Evolutionary conservation across 2,113 vertebrate species (phyloP).

Genomic region (Trematocara nigrifrons): DNA sequence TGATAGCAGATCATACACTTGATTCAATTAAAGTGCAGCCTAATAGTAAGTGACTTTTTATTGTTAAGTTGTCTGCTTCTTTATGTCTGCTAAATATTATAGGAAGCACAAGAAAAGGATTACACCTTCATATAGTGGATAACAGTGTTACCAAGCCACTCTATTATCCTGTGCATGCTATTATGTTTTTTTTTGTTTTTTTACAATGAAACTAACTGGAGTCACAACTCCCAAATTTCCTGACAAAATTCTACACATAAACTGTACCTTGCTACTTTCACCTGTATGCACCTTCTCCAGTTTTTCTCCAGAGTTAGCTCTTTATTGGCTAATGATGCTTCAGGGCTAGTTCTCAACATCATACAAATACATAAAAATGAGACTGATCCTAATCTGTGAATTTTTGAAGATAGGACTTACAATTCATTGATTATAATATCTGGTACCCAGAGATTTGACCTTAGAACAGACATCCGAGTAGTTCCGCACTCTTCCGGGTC

Average conservation of each 20-base stretch:
- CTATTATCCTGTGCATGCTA: neutral
- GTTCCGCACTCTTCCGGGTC: constrained; percentile 23
- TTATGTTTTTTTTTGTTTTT: neutral
- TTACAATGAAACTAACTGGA: neutral
- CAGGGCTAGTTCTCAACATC: neutral
- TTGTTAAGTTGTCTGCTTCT: neutral
- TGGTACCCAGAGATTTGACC: constrained; percentile 40
- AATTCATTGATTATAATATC: constrained; percentile 55
- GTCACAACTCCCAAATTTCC: neutral
- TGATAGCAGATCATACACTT: neutral
- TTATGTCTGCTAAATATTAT: neutral
- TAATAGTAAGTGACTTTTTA: neutral
- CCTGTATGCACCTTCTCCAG: neutral
- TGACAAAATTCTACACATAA: neutral
- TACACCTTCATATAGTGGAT: neutral
- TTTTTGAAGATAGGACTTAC: neutral
- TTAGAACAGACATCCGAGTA: neutral
- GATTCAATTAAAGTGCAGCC: neutral
- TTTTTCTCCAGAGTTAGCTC: neutral
- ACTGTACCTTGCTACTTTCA: neutral
- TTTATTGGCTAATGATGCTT: neutral
- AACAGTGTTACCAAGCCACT: neutral
- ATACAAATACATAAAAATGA: neutral
- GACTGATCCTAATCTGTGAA: neutral
- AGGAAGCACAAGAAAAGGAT: neutral